These are phyloP conservation scores for Austrolebias charrua DNA, from an alignment of 2,797 vertebrate genomes.

Conservation along the genomic window DNA sequence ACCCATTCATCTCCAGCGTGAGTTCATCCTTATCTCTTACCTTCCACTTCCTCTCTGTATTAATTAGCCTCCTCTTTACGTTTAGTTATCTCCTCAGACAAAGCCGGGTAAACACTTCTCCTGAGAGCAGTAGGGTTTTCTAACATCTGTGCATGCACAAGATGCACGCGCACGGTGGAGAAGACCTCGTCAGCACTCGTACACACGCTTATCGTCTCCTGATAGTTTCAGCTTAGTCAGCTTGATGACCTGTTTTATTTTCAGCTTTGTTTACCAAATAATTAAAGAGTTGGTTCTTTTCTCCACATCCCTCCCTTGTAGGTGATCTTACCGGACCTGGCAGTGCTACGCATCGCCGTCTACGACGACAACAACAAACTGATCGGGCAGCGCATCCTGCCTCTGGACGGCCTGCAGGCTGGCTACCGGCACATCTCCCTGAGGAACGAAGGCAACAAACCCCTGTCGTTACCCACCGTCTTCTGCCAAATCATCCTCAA, in stretches of 20 bases:
- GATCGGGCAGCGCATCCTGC: slow-evolving; percentile 96
- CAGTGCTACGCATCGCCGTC: slow-evolving; percentile 94
- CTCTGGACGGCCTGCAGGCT: slow-evolving; percentile 95
- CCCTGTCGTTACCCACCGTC: slow-evolving; percentile 92
- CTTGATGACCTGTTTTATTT: background rate
- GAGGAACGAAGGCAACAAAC: slow-evolving; percentile 97
- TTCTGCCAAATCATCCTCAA: slow-evolving; percentile 99
- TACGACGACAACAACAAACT: slow-evolving; percentile 98
- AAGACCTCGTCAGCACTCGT: too few relatives aligned
- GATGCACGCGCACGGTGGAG: too few relatives aligned
- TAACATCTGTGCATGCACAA: background rate
- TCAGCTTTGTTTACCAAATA: slow-evolving; percentile 19
- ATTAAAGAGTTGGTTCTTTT: background rate
- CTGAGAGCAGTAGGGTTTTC: background rate
- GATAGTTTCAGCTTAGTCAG: too few relatives aligned
- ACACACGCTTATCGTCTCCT: too few relatives aligned
- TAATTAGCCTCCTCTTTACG: slow-evolving; percentile 58
- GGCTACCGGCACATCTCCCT: slow-evolving; percentile 98
- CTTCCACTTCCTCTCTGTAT: slow-evolving; percentile 51
- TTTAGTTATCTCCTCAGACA: slow-evolving; percentile 61
- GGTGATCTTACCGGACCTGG: slow-evolving; percentile 97
- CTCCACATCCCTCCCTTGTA: slow-evolving; percentile 52
- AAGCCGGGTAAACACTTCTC: slow-evolving; percentile 32
- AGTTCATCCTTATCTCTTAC: slow-evolving; percentile 58
- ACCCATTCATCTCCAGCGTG: slow-evolving; percentile 49